Percentiles rank a stretch among this genome's conserved stretches.
phyloP scores from a whole-genome alignment of 2,797 vertebrate genomes.

The Ctenopoma kingsleyae region DNA sequence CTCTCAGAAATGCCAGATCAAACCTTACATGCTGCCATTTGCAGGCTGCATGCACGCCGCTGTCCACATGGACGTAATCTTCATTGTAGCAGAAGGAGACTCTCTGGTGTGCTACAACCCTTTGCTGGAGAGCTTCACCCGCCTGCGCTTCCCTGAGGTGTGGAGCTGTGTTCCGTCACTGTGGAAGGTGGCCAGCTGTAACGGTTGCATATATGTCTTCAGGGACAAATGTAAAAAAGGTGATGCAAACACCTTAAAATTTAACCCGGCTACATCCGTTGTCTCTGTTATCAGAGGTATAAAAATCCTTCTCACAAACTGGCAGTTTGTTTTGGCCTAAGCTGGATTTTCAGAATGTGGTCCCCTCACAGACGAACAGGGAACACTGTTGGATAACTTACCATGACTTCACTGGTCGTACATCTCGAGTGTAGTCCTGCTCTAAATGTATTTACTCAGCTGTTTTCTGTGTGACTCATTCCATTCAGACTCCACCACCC shows the following conservation, averaged over 20 bases:
- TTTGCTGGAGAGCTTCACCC: conserved; percentile 96
- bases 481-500: conserved; percentile 29
- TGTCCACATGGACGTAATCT: conserved; percentile 97
- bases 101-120: conserved; percentile 97
- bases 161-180: conserved; percentile 97
- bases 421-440: conserved; percentile 33
- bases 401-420: conserved; percentile 40
- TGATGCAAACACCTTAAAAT: conserved; percentile 95
- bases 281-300: conserved; percentile 94
- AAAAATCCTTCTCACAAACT: conserved; percentile 96
- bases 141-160: conserved; percentile 94
- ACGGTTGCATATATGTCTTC: conserved; percentile 97
- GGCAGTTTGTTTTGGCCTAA: conserved; percentile 98
- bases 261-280: conserved; percentile 97
- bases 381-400: conserved; percentile 32
- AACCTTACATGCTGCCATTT: conserved; percentile 95
- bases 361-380: conserved; percentile 42
- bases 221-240: conserved; percentile 98
- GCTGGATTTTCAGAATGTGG: conserved; percentile 13
- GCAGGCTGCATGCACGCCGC: conserved; percentile 97
- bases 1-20: conserved; percentile 93
- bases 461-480: conserved; percentile 55
- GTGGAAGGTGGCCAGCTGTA: conserved; percentile 99
- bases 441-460: conserved; percentile 56
- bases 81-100: conserved; percentile 96